These are phyloP conservation scores for Lagopus leucura DNA, from an alignment of 2,113 vertebrate species.

Conservation along the genomic window DNA sequence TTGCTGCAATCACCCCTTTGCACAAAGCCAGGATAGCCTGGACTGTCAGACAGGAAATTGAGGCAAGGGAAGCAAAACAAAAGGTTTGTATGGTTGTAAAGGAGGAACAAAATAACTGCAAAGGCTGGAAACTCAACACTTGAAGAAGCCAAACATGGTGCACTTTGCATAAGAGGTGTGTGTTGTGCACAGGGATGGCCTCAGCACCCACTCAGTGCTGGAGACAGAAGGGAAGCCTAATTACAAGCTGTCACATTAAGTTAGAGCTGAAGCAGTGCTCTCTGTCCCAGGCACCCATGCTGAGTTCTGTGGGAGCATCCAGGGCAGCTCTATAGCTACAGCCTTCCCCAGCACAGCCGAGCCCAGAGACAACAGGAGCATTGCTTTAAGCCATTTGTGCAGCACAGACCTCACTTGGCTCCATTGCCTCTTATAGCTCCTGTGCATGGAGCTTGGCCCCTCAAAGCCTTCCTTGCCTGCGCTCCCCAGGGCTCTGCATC, in stretches of 20 bases:
- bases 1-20: background rate
- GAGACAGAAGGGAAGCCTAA: background rate
- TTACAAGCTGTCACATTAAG: background rate
- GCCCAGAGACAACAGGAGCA: background rate
- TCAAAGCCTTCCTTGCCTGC: background rate
- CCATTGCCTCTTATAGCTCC: background rate
- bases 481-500: background rate
- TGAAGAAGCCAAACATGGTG: background rate
- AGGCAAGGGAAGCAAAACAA: background rate
- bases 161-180: accelerated
- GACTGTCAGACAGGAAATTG: accelerated
- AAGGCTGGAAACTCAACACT: background rate
- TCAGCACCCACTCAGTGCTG: background rate
- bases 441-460: accelerated
- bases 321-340: background rate
- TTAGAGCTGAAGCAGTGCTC: background rate
- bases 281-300: background rate
- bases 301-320: background rate
- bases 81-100: background rate
- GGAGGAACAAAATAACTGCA: background rate
- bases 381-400: background rate
- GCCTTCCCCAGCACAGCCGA: background rate
- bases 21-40: background rate
- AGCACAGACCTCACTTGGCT: background rate
- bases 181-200: background rate